Conservation (phyloP, 2,797 vertebrate species). For the Thaleichthys pacificus region DNA sequence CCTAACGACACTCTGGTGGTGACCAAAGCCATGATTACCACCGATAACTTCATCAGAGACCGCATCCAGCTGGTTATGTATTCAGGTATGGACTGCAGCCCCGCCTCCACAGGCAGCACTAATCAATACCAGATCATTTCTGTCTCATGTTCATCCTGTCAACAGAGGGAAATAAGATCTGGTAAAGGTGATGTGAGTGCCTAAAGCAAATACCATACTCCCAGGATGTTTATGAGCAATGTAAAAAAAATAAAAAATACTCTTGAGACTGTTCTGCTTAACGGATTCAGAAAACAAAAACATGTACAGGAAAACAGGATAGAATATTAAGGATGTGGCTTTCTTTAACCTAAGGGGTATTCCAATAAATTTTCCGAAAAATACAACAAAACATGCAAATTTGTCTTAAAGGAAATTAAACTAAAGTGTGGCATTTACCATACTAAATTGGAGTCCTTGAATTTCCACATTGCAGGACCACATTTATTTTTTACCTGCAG, state of each 20-base stretch:
- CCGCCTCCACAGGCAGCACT: not conserved
- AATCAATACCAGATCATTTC: constrained; percentile 56
- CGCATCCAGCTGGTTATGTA: constrained; percentile 90
- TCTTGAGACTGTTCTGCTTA: constrained; percentile 68
- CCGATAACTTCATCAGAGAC: constrained; percentile 78
- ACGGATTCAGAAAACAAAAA: constrained; percentile 80
- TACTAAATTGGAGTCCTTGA: constrained; percentile 7
- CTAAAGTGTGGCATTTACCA: not conserved
- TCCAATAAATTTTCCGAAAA: constrained; percentile 37
- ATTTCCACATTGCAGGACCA: not conserved
- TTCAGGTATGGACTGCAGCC: constrained; percentile 77
- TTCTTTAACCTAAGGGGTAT: constrained; percentile 52
- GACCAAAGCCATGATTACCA: constrained; percentile 25
- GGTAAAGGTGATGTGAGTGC: constrained; percentile 38
- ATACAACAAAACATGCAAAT: constrained; percentile 22
- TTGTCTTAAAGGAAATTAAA: constrained; percentile 11
- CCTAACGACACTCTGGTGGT: constrained; percentile 79
- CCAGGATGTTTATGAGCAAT: constrained; percentile 31
- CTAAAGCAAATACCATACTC: constrained; percentile 32
- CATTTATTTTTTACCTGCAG: not conserved
- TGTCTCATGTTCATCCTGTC: constrained; percentile 45
- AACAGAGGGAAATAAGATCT: constrained; percentile 55
- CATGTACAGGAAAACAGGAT: constrained; percentile 46
- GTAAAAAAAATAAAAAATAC: constrained; percentile 47
- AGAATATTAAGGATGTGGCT: constrained; percentile 52